Percentiles rank a stretch among this genome's conserved stretches.
Evolutionary conservation across 2,113 vertebrate species (phyloP).

Genomic region (Atrichornis clamosus): DNA sequence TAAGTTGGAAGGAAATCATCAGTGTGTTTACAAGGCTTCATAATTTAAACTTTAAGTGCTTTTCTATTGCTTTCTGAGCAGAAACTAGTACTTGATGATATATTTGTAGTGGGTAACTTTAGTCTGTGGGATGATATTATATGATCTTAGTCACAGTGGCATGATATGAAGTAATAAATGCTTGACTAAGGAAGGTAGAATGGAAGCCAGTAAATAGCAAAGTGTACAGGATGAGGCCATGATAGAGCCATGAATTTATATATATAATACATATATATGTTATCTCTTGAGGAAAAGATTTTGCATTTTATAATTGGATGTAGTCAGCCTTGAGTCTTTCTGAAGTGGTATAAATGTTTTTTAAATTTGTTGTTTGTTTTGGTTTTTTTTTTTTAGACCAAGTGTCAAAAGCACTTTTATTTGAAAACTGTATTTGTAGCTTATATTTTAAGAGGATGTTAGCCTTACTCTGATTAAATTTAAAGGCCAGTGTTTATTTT

Average conservation of each 20-base stretch:
- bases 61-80: slow-evolving; percentile 63
- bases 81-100: slow-evolving; percentile 48
- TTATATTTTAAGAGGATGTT: slow-evolving; percentile 68
- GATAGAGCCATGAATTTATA: slow-evolving; percentile 68
- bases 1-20: slow-evolving; percentile 18
- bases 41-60: slow-evolving; percentile 53
- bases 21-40: slow-evolving; percentile 55
- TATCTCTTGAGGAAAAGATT: slow-evolving; percentile 66
- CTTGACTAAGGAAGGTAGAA: slow-evolving; percentile 57
- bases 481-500: slow-evolving; percentile 64
- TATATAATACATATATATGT: slow-evolving; percentile 72
- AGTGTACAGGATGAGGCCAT: slow-evolving; percentile 61
- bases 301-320: slow-evolving; percentile 73
- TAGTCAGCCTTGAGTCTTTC: slow-evolving; percentile 65
- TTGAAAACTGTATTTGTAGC: slow-evolving; percentile 66
- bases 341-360: slow-evolving; percentile 56
- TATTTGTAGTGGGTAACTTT: slow-evolving; percentile 39
- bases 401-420: slow-evolving; percentile 74
- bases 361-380: background rate
- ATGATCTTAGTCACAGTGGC: slow-evolving; percentile 52
- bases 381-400: slow-evolving; percentile 49
- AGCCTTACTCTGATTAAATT: slow-evolving; percentile 64
- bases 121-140: slow-evolving; percentile 46
- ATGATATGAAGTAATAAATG: slow-evolving; percentile 39
- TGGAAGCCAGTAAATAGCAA: slow-evolving; percentile 49